Percentiles rank a stretch among this genome's conserved stretches.
phyloP scores from a whole-genome alignment of 2,113 vertebrate species.

The Microcebus lehilahytsara region DNA sequence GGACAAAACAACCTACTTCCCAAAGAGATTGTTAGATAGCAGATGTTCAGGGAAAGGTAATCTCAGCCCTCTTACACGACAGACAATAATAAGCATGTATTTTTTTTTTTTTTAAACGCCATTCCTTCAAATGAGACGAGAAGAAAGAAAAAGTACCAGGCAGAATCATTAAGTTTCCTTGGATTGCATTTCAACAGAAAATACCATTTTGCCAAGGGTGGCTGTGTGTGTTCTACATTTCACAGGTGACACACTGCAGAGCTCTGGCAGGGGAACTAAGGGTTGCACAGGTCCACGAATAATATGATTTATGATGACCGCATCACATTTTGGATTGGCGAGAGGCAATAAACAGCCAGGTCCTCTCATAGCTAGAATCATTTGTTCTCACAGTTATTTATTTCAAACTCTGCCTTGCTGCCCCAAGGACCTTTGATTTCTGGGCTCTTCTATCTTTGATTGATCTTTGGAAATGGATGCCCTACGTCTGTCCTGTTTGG shows the following conservation, averaged over 20 bases:
- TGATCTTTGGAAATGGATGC: neutral
- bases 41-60: slow-evolving; percentile 36
- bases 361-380: neutral
- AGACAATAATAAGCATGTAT: neutral
- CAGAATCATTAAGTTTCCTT: slow-evolving; percentile 1
- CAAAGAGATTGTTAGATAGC: neutral
- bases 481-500: neutral
- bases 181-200: neutral
- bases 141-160: neutral
- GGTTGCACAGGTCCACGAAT: neutral
- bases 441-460: rapidly evolving
- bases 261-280: neutral
- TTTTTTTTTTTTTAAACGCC: neutral
- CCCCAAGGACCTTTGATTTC: neutral
- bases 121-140: neutral
- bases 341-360: neutral
- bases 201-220: neutral
- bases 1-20: neutral
- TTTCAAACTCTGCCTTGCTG: neutral
- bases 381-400: neutral
- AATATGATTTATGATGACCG: neutral
- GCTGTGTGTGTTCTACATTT: neutral
- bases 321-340: neutral
- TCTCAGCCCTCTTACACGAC: neutral
- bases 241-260: slow-evolving; percentile 5